Base-by-base conservation (phyloP, 2,888 invertebrate genomes). In the Hydriomena furcata region DNA sequence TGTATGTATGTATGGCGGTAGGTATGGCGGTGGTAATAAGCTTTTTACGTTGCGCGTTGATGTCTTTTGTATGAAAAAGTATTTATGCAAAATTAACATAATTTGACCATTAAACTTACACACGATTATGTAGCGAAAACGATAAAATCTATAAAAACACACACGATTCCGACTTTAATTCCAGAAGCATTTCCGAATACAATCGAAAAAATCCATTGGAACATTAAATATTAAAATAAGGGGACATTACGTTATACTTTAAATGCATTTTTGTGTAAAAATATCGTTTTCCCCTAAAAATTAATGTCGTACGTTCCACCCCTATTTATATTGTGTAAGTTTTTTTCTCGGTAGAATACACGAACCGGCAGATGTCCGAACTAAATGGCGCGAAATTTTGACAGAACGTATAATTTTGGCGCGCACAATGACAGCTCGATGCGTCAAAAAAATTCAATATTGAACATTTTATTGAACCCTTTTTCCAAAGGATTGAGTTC, bases 361-460 rank as follows among this genome's bases (percentile, higher is more conserved):
- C 41, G 7, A 25, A 5, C 28, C 58, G 76, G 82, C 90, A 90
- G 88, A 88, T 90, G 90, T 77, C 79, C 79, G 71, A 68, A 66
- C 73, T 84, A 86, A 89, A 90, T 89, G 88, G 88, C 85, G 88
- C 89, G 88, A 86, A 83, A 84, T 89, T 89, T 89, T 89, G 86
- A 86, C 84, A 87, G 82, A 72, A 81, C 82, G 80, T 80, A 74
- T 82, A 85, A 87, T 87, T 86, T 83, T 79, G 75, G 72, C 78
- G 74, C 74, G 67, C 68, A 79, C 76, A 84, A 79, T 82, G 81
- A 80, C 83, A 80, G 74, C 69, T 74, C 71, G 59, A 67, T 64
- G 66, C 64, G 57, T 69, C 69, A 56, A 66, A 63, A 82, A 84
- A 82, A 79, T 69, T 74, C 72, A 80, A 80, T 84, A 81, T 78